Base-by-base conservation (phyloP, 2,888 invertebrate species). In the Caprella mutica region DNA sequence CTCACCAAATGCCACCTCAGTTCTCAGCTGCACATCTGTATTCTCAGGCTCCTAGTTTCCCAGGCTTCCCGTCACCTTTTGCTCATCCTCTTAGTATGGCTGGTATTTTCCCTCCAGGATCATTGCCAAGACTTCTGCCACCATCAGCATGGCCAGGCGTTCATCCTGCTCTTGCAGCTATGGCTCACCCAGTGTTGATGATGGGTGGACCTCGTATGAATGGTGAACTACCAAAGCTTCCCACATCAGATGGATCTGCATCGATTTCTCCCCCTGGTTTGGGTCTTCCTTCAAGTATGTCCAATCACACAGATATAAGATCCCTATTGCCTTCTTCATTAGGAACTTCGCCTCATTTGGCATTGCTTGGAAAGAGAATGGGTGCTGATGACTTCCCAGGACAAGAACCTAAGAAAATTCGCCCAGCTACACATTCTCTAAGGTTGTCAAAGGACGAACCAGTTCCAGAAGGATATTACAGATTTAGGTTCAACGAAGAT, bases 401-500 rank as follows among this genome's bases (percentile, higher is more conserved):
- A 0, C 61, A 65, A 33, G 80, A 81, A 62, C 78, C 79, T 17
- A 81, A 81, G 71, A 81, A 81, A 67, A 79, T 79, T 23, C 71
- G 81, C 54, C 48, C 48, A 29, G 76, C 81, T 51, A 81, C 77
- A 66, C 53, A 62, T 54, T 79, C 80, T 65, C 84, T 86, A 83
- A 76, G 85, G 26, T 82, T 87, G 68, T 74, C 88, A 65, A 88
- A 90, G 69, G 90, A 90, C 68, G 90, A 90, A 69, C 88, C 89
- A 0, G 88, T 90, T 12, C 91, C 91, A 5, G 85, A 84, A 55
- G 91, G 91, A 0, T 92, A 91, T 71, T 76, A 89, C 1, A 78
- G 91, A 65, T 92, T 88, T 73, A 76, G 79, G 65, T 91, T 90
- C 74, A 91, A 90, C 69, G 89, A 90, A 71, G 91, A 92, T 73